phyloP scores from a whole-genome alignment of 1,140 invertebrate species.

The Grapholita molesta region DNA sequence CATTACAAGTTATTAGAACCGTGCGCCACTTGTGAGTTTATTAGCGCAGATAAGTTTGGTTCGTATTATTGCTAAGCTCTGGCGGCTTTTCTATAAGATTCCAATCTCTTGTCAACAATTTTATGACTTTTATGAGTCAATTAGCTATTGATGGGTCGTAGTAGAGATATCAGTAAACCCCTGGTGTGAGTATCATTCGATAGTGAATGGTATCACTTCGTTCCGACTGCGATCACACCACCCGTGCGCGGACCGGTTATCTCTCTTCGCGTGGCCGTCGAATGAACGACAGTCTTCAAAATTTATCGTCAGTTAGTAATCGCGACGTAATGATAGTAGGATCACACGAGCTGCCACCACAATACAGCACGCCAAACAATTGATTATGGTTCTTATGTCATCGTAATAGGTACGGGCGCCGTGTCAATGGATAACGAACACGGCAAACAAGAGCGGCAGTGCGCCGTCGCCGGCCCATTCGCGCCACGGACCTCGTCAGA shows the following conservation, averaged over 20 bases:
- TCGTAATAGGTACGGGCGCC: neutral
- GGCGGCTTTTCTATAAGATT: neutral
- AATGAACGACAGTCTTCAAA: slow-evolving; percentile 63
- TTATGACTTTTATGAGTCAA: neutral
- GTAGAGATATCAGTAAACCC: neutral
- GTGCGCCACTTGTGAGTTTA: neutral
- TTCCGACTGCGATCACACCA: slow-evolving; percentile 55
- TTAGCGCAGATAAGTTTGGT: neutral
- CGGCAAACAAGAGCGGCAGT: slow-evolving; percentile 29
- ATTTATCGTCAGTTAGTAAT: slow-evolving; percentile 60
- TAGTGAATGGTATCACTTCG: slow-evolving; percentile 42
- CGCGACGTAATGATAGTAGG: slow-evolving; percentile 23
- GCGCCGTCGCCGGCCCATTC: slow-evolving; percentile 69
- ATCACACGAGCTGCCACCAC: slow-evolving; percentile 10
- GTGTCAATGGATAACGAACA: slow-evolving; percentile 14
- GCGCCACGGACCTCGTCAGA: slow-evolving; percentile 55
- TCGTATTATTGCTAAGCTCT: neutral
- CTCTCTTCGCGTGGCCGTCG: slow-evolving; percentile 54
- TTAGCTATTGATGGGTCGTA: neutral
- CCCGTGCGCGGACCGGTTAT: slow-evolving; percentile 57
- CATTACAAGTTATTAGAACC: neutral
- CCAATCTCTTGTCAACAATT: neutral
- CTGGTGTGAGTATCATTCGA: slow-evolving; percentile 46
- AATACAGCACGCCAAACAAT: neutral
- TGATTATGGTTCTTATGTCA: slow-evolving; percentile 5